Conservation (phyloP, 2,113 vertebrate species). For the Heliornis fulica region DNA sequence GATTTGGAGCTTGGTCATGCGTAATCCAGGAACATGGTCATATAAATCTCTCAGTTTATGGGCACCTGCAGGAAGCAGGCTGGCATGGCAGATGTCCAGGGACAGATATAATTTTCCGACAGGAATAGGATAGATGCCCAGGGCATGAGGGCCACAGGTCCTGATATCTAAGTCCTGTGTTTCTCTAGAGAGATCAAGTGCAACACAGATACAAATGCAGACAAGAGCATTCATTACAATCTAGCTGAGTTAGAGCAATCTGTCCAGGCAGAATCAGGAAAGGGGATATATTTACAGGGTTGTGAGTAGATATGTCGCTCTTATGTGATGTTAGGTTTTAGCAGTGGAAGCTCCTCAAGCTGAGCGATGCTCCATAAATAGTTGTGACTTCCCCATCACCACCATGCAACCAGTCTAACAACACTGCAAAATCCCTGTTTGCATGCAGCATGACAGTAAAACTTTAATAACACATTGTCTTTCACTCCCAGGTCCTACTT, state of each 20-base stretch:
- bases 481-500: background rate
- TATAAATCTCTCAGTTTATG: background rate
- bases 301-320: background rate
- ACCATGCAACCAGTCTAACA: background rate
- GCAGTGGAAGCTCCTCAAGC: background rate
- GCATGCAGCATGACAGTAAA: background rate
- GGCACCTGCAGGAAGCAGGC: background rate
- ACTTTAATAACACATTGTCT: background rate
- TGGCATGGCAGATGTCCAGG: background rate
- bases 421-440: background rate
- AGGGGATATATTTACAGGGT: background rate
- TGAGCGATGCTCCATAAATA: background rate
- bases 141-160: background rate
- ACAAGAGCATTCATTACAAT: background rate
- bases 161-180: background rate
- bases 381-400: background rate
- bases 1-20: background rate
- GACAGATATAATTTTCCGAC: background rate
- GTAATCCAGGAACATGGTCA: background rate
- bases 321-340: background rate
- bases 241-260: background rate
- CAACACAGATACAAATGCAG: background rate
- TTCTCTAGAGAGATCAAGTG: background rate
- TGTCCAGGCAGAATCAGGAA: background rate
- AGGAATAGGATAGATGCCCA: background rate